Conservation (phyloP, 2,113 vertebrate species). For the Lophochroa leadbeateri region DNA sequence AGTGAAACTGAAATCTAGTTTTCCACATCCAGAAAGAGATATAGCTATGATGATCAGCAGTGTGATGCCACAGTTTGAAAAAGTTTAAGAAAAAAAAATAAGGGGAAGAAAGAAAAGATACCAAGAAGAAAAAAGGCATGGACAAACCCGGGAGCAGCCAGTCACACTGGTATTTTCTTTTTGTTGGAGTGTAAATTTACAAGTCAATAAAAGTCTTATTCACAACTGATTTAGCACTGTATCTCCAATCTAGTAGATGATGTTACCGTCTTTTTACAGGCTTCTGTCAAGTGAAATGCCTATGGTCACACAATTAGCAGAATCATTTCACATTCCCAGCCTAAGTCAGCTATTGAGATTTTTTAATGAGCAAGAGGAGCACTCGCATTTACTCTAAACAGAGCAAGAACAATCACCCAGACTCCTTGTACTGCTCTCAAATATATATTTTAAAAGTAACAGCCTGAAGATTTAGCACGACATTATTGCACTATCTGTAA, state of each 20-base stretch:
- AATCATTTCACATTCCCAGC: not conserved
- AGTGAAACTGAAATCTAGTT: not conserved
- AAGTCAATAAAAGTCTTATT: not conserved
- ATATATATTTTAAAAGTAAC: rapidly evolving
- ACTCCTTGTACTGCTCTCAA: not conserved
- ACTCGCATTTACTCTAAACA: not conserved
- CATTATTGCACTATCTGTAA: not conserved
- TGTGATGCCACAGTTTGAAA: not conserved
- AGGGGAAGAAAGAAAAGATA: not conserved
- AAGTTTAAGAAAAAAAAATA: not conserved
- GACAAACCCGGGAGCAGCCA: not conserved
- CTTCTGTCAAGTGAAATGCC: not conserved
- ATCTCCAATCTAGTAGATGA: not conserved
- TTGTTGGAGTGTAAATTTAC: not conserved
- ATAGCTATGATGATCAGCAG: rapidly evolving
- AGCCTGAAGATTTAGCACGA: not conserved
- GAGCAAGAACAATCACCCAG: rapidly evolving
- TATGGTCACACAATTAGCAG: not conserved
- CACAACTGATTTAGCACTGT: rapidly evolving
- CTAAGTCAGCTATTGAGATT: not conserved
- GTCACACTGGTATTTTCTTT: not conserved
- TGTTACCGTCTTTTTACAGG: not conserved
- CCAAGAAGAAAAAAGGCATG: not conserved
- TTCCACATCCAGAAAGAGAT: not conserved
- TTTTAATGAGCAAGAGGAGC: not conserved